Percentiles rank a stretch among this genome's conserved stretches.
These are phyloP conservation scores for Tringa solitaria DNA, from an alignment of 2,113 vertebrate genomes.

Conservation along the genomic window DNA sequence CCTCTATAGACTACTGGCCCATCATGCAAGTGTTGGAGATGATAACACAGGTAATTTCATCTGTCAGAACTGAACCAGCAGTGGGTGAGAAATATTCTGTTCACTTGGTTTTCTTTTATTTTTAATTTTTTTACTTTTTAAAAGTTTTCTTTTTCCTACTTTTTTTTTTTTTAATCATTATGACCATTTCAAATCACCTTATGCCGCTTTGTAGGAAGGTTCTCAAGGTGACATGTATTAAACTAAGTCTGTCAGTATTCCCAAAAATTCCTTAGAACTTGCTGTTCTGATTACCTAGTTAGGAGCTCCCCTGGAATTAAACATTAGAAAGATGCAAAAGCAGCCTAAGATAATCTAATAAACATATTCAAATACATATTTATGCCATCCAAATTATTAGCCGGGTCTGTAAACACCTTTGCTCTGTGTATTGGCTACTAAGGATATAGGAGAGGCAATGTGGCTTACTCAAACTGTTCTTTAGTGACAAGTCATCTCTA, in stretches of 20 bases:
- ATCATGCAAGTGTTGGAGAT: not conserved
- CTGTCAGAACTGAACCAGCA: not conserved
- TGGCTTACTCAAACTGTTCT: not conserved
- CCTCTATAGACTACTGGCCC: not conserved
- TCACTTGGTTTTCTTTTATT: not conserved
- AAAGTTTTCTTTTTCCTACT: not conserved
- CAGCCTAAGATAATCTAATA: not conserved
- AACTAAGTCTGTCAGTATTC: not conserved
- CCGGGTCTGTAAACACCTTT: not conserved
- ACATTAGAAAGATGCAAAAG: not conserved
- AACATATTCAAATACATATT: not conserved
- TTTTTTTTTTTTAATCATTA: not conserved
- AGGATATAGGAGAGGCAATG: not conserved
- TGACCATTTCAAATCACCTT: not conserved
- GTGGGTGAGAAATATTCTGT: not conserved
- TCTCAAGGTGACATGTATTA: not conserved
- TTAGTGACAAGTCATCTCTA: not conserved
- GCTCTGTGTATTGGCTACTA: not conserved
- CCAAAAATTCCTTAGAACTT: not conserved
- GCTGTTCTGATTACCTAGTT: not conserved
- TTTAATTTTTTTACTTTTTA: not conserved
- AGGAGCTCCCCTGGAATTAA: not conserved
- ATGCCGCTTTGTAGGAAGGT: not conserved
- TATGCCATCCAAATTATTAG: not conserved
- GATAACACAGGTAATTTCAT: not conserved